These are phyloP conservation scores for Eledona agricola DNA, from an alignment of 2,888 invertebrate species.

Conservation along the genomic window DNA sequence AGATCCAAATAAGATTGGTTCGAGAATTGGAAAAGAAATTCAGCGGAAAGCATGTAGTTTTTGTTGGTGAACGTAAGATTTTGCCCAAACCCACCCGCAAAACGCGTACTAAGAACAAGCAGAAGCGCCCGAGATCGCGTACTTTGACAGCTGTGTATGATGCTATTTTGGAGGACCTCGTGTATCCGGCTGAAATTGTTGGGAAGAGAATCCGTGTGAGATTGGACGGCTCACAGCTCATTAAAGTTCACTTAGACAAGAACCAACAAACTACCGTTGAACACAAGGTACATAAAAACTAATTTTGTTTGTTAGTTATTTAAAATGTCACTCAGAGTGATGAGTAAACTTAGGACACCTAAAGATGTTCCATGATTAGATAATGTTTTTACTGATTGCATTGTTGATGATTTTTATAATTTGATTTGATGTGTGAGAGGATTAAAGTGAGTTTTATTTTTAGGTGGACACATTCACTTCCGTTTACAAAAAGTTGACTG, in stretches of 20 bases:
- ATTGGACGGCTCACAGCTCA: conserved; percentile 94
- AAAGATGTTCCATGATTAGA: conserved; percentile 31
- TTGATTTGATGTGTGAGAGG: conserved; percentile 3
- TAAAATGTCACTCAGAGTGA: no score
- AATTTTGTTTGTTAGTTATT: no score
- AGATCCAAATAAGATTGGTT: conserved; percentile 95
- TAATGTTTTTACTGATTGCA: conserved; percentile 1
- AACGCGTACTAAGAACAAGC: conserved; percentile 81
- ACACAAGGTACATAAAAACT: conserved; percentile 81
- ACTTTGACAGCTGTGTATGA: conserved; percentile 98
- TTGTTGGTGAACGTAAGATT: conserved; percentile 97
- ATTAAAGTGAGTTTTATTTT: conserved; percentile 52
- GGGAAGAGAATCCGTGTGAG: conserved; percentile 97
- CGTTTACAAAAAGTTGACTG: conserved; percentile 98
- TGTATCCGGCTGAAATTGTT: conserved; percentile 98
- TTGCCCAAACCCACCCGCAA: conserved; percentile 97
- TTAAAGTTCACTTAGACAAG: conserved; percentile 98
- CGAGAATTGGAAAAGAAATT: conserved; percentile 99
- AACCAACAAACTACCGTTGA: conserved; percentile 99
- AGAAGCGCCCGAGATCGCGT: conserved; percentile 80
- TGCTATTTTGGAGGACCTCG: conserved; percentile 95
- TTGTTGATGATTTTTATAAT: not conserved
- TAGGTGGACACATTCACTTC: conserved; percentile 98
- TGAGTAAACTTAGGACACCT: conserved; percentile 36
- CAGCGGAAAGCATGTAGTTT: conserved; percentile 98